Evolutionary conservation across 2,797 vertebrate species (phyloP), one percentile per base, ranked within the genome.

Genomic region (Coracias cyanogaster): DNA sequence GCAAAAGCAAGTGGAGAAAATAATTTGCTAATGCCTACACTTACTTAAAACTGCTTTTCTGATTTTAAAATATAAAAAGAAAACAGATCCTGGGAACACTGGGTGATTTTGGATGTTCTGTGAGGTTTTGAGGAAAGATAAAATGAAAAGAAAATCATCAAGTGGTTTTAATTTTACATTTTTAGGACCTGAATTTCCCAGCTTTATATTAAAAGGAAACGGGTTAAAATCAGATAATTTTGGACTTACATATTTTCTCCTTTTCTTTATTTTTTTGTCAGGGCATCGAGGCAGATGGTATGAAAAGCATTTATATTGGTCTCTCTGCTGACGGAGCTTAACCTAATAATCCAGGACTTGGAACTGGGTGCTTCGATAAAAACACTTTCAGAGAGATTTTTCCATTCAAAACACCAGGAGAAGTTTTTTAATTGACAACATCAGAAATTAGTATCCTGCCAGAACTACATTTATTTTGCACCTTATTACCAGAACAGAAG

Each of bases 351-450:
- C 94, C 93, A 96, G 89, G 93, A 94, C 95, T 97, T 97, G 95
- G 94, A 98, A 97, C 89, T 97, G 90, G 90, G 86, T 96, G 54
- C 92, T 97, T 98, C 43, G 72, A 96, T 97, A 97, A 97, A 97
- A 98, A 97, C 93, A 93, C 89, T 97, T 97, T 96, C 95, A 89
- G 94, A 97, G 96, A 93, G 96, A 96, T 97, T 97, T 94, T 98
- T 97, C 96, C 96, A 96, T 98, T 97, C 95, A 96, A 96, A 96
- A 86, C 86, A 96, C 93, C 96, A 96, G 97, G 94, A 98, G 95
- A 98, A 97, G 93, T 96, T 98, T 98, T 91, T 97, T 97, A 98
- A 98, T 98, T 98, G 98, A 98, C 97, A 97, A 94, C 96, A 96
- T 97, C 96, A 98, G 93, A 98, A 98, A 98, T 97, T 96, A 98